Evolutionary conservation across 2,888 invertebrate species (phyloP).

Genomic region (Hydriomena furcata): DNA sequence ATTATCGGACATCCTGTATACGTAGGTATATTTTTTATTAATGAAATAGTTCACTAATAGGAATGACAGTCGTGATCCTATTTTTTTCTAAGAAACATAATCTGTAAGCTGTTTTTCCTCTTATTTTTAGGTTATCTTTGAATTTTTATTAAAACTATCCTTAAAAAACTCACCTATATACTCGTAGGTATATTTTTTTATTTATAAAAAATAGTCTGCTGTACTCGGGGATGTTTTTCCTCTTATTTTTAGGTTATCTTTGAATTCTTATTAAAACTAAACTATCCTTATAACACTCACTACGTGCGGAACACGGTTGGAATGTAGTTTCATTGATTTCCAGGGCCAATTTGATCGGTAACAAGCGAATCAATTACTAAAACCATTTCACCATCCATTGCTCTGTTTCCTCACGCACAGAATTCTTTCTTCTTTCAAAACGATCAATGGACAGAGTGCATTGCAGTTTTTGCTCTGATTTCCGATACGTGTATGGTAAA

Average conservation of each 20-base stretch:
- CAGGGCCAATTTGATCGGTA: conserved; percentile 44
- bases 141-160: conserved; percentile 5
- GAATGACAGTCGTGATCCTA: too few species aligned
- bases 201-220: too few species aligned
- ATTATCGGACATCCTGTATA: too few species aligned
- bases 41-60: too few species aligned
- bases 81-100: too few species aligned
- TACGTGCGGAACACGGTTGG: conserved; percentile 57
- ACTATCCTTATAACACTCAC: conserved; percentile 21
- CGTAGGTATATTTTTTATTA: too few species aligned
- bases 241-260: background rate
- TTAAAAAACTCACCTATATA: conserved; percentile 25
- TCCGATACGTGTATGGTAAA: conserved; percentile 41
- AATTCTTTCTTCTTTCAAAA: background rate
- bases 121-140: background rate
- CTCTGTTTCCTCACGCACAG: conserved; percentile 9
- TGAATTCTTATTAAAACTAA: conserved; percentile 4
- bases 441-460: conserved; percentile 5
- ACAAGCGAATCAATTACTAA: conserved; percentile 20
- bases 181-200: too few species aligned
- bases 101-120: too few species aligned
- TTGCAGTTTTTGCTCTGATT: conserved; percentile 6
- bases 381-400: conserved; percentile 16
- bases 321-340: conserved; percentile 40
- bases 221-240: too few species aligned